Conservation (phyloP, 2,888 invertebrate species). For the Neria commutata region DNA sequence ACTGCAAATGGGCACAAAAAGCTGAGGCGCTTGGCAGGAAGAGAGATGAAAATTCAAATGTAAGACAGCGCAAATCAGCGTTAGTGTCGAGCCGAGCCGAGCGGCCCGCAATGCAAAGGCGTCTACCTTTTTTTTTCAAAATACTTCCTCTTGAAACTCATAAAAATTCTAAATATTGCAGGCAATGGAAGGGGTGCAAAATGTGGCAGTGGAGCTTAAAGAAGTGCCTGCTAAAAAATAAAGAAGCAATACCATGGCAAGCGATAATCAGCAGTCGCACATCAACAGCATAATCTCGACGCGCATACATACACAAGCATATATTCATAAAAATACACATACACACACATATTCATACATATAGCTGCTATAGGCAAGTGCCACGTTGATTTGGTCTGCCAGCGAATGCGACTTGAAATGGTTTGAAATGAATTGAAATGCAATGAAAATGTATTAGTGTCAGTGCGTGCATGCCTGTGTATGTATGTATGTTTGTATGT, state of each 20-base stretch:
- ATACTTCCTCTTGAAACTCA: too few species aligned
- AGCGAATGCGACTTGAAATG: background rate
- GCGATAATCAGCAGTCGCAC: background rate
- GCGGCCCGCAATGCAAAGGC: background rate
- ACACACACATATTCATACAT: background rate
- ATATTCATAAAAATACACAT: background rate
- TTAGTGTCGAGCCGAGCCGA: conserved; percentile 10
- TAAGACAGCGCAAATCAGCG: conserved; percentile 25
- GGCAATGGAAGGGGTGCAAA: too few species aligned
- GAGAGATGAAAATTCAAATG: conserved; percentile 23
- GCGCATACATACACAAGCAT: conserved; percentile 4
- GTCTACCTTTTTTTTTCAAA: too few species aligned
- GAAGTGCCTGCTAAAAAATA: background rate
- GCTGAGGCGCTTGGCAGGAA: background rate
- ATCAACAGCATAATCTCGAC: conserved; percentile 3
- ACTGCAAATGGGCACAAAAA: background rate
- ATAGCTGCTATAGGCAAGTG: background rate
- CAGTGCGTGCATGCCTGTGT: background rate
- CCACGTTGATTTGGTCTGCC: background rate
- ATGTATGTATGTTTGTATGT: background rate
- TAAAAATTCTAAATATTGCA: too few species aligned
- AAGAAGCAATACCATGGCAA: conserved; percentile 11
- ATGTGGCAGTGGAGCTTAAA: background rate
- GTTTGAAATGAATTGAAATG: conserved; percentile 1
- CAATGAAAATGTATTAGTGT: background rate